Base-by-base conservation (phyloP, 2,888 invertebrate genomes). In the Leptinotarsa tumamoca region DNA sequence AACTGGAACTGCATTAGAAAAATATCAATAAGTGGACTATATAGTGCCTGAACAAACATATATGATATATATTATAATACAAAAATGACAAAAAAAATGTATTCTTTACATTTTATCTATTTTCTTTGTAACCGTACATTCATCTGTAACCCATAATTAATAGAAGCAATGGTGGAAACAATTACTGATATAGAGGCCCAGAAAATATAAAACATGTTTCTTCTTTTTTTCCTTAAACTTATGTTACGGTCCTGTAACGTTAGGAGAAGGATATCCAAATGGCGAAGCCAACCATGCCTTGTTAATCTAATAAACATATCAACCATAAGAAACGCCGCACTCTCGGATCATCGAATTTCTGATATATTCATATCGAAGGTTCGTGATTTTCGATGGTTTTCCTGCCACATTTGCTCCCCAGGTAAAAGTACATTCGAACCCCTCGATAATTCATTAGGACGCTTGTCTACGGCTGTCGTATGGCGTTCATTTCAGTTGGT, bases 291-390 rank as follows among this genome's bases (percentile, higher is more conserved):
- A 73, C 58, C 79, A 79, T 76, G 80, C 80, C 79, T 77, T 80
- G 79, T 82, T 83, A 82, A 82, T 83, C 80, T 78, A 75, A 76
- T 77, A 79, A 81, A 78, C 78, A 78, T 75, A 74, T 76, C 72
- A 76, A 76, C 78, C 78, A 82, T 83, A 80, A 82, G 79, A 80
- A 79, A 81, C 79, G 80, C 76, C 77, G 77, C 79, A 75, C 77
- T 77, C 76, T 74, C 80, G 78, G 77, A 79, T 81, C 81, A 80
- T 68, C 80, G 81, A 80, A 80, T 82, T 82, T 80, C 75, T 77
- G 79, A 78, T 77, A 76, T 80, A 79, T 80, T 68, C 73, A 63
- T 74, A 73, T 27, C 74, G 70, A 75, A 73, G 76, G 49, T 73
- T 77, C 74, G 50, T 80, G 80, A 80, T 81, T 80, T 80, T 80